phyloP scores from a whole-genome alignment of 1,140 invertebrate species.

The Zaprionus inermis region DNA sequence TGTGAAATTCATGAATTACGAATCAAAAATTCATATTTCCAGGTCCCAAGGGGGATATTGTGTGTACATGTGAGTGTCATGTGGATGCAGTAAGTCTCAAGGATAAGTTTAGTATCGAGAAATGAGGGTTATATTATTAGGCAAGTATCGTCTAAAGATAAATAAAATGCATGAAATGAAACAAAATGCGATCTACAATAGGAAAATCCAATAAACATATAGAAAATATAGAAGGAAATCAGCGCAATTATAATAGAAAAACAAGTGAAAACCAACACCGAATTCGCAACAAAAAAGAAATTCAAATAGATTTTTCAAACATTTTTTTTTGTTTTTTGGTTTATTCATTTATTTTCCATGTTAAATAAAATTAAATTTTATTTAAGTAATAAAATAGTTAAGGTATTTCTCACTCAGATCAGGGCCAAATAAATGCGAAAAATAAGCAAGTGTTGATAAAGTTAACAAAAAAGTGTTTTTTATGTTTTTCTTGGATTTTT shows the following conservation, averaged over 20 bases:
- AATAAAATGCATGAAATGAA: neutral
- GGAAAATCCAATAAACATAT: neutral
- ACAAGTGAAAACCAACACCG: conserved; percentile 48
- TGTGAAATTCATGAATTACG: conserved; percentile 3
- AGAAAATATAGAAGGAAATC: neutral
- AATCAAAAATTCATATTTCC: neutral
- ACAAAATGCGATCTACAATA: conserved; percentile 3
- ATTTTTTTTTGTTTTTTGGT: conserved; percentile 56
- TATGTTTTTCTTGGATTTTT: neutral
- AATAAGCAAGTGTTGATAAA: conserved; percentile 1
- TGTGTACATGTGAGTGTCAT: conserved; percentile 3
- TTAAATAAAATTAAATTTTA: conserved; percentile 79
- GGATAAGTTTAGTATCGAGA: neutral
- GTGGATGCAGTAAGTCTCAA: conserved; percentile 20
- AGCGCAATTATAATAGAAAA: neutral
- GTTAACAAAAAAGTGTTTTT: neutral
- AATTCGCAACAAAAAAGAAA: conserved; percentile 60
- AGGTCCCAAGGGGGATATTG: conserved; percentile 4
- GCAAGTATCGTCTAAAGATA: neutral
- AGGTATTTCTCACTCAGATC: conserved; percentile 37
- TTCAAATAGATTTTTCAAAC: conserved; percentile 12
- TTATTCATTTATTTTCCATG: conserved; percentile 56
- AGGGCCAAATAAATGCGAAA: conserved; percentile 43
- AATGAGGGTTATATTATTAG: neutral
- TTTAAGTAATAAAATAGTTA: conserved; percentile 68